Evolutionary conservation across 2,888 invertebrate genomes (phyloP).

Genomic region (Harpalus rubripes): DNA sequence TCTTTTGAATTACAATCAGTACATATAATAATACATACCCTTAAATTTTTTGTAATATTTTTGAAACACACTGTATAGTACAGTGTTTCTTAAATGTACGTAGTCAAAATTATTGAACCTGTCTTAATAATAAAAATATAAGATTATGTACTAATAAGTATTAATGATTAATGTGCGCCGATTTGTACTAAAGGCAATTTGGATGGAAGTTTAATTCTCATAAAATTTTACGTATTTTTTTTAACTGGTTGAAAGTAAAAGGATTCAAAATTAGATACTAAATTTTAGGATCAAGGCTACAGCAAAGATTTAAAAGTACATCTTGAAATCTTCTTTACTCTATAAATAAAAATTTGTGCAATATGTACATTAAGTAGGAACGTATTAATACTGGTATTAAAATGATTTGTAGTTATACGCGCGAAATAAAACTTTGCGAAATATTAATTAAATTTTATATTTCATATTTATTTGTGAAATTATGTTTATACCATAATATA

Average conservation of each 20-base stretch:
- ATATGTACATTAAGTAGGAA: not conserved
- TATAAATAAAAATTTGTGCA: not conserved
- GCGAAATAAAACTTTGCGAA: not conserved
- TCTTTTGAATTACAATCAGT: too few relatives aligned
- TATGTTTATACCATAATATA: not conserved
- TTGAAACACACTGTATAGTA: too few relatives aligned
- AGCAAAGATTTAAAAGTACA: not conserved
- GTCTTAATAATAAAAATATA: too few relatives aligned
- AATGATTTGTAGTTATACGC: not conserved
- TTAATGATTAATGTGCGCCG: too few relatives aligned
- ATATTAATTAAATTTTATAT: not conserved
- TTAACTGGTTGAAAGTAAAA: not conserved
- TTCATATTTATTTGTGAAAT: not conserved
- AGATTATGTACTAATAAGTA: too few relatives aligned
- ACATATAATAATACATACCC: too few relatives aligned
- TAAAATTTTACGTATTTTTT: not conserved
- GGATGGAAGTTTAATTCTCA: not conserved
- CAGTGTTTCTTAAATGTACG: too few relatives aligned
- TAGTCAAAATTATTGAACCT: too few relatives aligned
- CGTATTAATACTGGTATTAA: not conserved
- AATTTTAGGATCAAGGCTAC: not conserved
- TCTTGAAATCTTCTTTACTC: not conserved
- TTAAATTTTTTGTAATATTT: too few relatives aligned
- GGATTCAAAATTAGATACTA: not conserved
- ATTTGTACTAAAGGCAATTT: not conserved